Evolutionary conservation across 92 coral and sea anemone genomes (phyloP).

Genomic region (Anthopleura xanthogrammica): DNA sequence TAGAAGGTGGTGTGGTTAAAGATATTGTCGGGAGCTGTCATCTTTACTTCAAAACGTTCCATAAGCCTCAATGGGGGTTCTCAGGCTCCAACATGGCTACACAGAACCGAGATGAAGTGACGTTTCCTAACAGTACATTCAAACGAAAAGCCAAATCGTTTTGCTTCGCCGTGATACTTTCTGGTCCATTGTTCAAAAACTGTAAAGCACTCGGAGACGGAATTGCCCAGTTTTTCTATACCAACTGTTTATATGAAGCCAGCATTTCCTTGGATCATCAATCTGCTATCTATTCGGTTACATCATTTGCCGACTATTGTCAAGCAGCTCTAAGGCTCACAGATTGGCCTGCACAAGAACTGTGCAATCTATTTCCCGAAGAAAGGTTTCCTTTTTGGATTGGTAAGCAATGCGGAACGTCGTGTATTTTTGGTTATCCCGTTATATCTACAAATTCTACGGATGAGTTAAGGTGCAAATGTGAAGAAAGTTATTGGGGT

Average conservation of each 20-base stretch:
- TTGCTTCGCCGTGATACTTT: constrained; percentile 62
- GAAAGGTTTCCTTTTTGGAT: constrained; percentile 81
- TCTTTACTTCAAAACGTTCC: constrained; percentile 66
- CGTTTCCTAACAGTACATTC: constrained; percentile 28
- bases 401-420: constrained; percentile 65
- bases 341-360: constrained; percentile 86
- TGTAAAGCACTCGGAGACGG: constrained; percentile 65
- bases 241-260: constrained; percentile 70
- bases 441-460: neutral
- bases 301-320: constrained; percentile 80
- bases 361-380: constrained; percentile 67
- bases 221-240: constrained; percentile 80
- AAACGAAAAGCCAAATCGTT: constrained; percentile 53
- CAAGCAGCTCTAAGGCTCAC: constrained; percentile 60
- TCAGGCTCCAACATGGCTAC: constrained; percentile 81
- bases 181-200: constrained; percentile 62
- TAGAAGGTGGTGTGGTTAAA: constrained; percentile 63
- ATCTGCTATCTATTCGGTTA: constrained; percentile 77
- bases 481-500: constrained; percentile 95
- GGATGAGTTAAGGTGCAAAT: constrained; percentile 50
- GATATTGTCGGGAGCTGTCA: constrained; percentile 69
- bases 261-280: constrained; percentile 46
- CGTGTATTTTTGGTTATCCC: constrained; percentile 79
- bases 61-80: constrained; percentile 80
- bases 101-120: neutral